These are phyloP conservation scores for Lottia gigantea DNA, from an alignment of 2,888 invertebrate species.

Conservation along the genomic window DNA sequence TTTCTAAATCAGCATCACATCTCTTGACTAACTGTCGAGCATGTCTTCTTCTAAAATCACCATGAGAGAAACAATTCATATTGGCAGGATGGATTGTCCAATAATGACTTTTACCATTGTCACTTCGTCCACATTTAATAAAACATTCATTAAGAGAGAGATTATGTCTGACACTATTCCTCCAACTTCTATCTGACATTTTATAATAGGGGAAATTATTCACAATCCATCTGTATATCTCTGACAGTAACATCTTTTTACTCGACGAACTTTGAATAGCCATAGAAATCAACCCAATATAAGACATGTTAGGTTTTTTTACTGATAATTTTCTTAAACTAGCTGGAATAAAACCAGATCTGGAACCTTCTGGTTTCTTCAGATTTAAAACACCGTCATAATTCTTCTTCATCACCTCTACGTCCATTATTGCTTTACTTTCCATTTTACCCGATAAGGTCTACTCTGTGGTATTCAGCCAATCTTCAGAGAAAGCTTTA, in stretches of 20 bases:
- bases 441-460: too few relatives aligned
- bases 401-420: too few relatives aligned
- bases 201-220: constrained; percentile 32
- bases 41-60: constrained; percentile 36
- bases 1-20: constrained; percentile 6
- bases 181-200: constrained; percentile 30
- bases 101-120: constrained; percentile 35
- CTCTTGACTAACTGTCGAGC: constrained; percentile 18
- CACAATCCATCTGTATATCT: constrained; percentile 33
- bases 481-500: too few relatives aligned
- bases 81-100: constrained; percentile 39
- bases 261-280: constrained; percentile 28
- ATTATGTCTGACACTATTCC: constrained; percentile 39
- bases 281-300: constrained; percentile 35
- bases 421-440: too few relatives aligned
- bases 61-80: constrained; percentile 31
- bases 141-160: constrained; percentile 42
- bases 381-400: too few relatives aligned
- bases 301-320: constrained; percentile 28
- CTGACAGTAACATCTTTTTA: constrained; percentile 27
- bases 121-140: constrained; percentile 29
- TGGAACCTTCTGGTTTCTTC: too few relatives aligned
- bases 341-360: not conserved
- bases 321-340: constrained; percentile 3
- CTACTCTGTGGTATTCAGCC: too few relatives aligned